These are phyloP conservation scores for Prolemur simus DNA, from an alignment of 2,113 vertebrate species.

Conservation along the genomic window DNA sequence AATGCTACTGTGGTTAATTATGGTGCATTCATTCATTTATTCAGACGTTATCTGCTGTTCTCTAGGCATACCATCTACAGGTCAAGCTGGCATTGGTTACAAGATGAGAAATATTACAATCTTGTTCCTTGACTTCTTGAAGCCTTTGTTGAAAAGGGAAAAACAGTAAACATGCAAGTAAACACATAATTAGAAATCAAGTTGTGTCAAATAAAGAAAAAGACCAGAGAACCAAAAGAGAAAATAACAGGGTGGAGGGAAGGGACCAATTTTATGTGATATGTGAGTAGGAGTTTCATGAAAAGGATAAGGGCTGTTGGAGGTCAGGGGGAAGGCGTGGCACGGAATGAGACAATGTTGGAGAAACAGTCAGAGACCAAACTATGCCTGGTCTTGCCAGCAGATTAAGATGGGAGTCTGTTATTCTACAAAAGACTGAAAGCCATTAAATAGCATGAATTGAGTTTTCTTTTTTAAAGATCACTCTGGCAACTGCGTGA, in stretches of 20 bases:
- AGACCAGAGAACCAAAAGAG: conserved; percentile 5
- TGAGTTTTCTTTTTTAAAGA: background rate
- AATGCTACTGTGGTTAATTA: background rate
- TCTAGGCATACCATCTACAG: background rate
- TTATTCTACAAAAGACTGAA: background rate
- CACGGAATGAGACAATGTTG: background rate
- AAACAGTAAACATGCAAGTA: background rate
- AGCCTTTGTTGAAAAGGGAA: background rate
- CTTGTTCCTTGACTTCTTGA: background rate
- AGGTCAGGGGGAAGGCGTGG: background rate
- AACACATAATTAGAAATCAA: background rate
- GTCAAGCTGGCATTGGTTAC: background rate
- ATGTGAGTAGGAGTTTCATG: background rate
- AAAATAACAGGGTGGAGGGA: conserved; percentile 2
- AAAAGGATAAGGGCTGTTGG: background rate
- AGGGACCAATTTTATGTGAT: background rate
- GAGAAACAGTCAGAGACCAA: background rate
- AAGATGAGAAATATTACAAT: background rate
- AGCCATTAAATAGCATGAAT: background rate
- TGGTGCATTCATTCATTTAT: background rate
- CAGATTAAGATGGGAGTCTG: background rate
- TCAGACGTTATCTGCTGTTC: background rate
- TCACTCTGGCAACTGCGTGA: background rate
- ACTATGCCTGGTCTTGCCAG: background rate
- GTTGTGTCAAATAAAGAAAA: conserved; percentile 12